Base-by-base conservation (phyloP, 2,888 invertebrate species). In the Pyrocoelia pectoralis region DNA sequence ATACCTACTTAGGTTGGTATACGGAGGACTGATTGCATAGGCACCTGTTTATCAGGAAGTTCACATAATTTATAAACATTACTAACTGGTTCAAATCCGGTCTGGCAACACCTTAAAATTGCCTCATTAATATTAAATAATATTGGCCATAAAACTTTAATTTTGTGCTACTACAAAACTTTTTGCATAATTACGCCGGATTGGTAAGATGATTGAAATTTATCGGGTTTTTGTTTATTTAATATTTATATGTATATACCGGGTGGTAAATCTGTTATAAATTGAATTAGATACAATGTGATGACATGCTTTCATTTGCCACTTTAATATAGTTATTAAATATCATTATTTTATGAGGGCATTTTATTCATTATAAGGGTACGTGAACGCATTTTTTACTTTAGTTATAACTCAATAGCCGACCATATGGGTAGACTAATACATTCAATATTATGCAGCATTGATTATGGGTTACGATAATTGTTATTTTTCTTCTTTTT, bases 351-450 rank as follows among this genome's bases (percentile, higher is more conserved):
- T 61, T 57, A 66, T 66, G 65, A 53, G 67, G 67, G 67, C 51
- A 52, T 59, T 64, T 56, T 14, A 56, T 33, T 55, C 33, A 52
- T 49, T 43, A 65, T 65, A 65, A 61, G 64, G 29, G 52, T 65
- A 61, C 56, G 61, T 65, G 56, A 66, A 66, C 61, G 54, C 41
- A 64, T 56, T 61, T 65, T 59, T 67, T 61, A 18, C 53, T 48
- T 48, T 58, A 48, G 43, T 65, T 51, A 61, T 61, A 61, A 61
- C 61, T 61, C 55, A 61, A 61, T 65, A 61, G 15, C 43, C 54
- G 56, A 59, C 52, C 46, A 66, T 66, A 66, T 60, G 65, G 65
- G 65, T 65, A 65, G 60, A 65, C 51, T 65, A 65, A 65, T 57
- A 49, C 49, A 46, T 50, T 19, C 48, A 58, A 46, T 46, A 57